A percentile compares a stretch with the other conserved stretches of the same genome.
phyloP scores from a whole-genome alignment of 2,113 vertebrate genomes.

The Cephalopterus ornatus region DNA sequence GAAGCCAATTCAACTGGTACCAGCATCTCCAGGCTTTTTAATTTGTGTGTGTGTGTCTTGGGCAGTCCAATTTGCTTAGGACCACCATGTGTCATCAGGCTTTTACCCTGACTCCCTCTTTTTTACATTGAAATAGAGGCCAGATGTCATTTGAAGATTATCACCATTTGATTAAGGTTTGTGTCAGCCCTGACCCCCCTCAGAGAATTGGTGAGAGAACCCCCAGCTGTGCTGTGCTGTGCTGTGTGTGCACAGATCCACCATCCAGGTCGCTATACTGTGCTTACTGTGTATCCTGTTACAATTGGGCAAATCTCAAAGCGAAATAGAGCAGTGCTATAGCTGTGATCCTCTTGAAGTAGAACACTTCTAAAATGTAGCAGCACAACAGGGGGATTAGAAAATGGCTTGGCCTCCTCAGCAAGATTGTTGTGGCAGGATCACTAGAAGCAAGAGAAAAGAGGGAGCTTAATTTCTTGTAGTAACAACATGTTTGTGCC shows the following conservation, averaged over 20 bases:
- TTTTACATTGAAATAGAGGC: background rate
- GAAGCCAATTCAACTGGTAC: background rate
- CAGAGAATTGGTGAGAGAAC: background rate
- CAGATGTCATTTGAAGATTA: background rate
- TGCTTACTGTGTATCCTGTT: background rate
- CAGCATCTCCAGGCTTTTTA: background rate
- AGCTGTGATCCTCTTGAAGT: background rate
- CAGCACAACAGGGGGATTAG: background rate
- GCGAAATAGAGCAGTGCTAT: background rate
- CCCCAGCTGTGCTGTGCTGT: background rate
- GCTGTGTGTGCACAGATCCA: background rate
- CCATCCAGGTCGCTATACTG: background rate
- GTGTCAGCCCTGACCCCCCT: background rate
- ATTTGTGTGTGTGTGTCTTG: background rate
- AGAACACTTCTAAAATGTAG: background rate
- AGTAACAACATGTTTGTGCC: background rate
- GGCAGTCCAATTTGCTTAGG: background rate
- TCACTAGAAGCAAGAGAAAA: background rate
- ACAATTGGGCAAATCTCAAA: background rate
- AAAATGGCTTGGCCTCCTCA: background rate
- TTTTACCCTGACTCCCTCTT: background rate
- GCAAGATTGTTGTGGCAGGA: background rate
- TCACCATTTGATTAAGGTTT: background rate
- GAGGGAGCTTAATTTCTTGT: background rate
- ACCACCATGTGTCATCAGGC: background rate